Evolutionary conservation across 2,797 vertebrate genomes (phyloP).

Genomic region (Catharus ustulatus): DNA sequence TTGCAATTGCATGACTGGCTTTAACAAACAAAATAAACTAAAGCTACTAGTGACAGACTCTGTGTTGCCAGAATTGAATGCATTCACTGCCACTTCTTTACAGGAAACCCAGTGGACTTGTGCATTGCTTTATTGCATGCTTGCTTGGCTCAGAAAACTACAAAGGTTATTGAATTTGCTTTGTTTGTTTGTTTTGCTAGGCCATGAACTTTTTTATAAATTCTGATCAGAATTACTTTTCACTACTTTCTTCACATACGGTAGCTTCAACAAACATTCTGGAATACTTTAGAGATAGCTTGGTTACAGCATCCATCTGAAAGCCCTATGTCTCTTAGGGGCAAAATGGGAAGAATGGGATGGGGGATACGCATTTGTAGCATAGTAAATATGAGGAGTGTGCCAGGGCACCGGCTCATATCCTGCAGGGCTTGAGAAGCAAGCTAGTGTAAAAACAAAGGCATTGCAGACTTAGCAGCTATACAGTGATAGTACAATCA

Average conservation of each 20-base stretch:
- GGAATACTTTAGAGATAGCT: neutral
- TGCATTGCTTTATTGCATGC: neutral
- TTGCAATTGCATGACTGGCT: neutral
- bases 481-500: no score
- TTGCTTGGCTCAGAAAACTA: neutral
- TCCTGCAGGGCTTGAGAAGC: neutral
- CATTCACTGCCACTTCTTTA: neutral
- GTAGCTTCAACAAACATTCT: neutral
- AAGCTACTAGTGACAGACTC: neutral
- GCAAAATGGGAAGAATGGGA: neutral
- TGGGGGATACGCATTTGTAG: neutral
- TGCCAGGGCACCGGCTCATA: neutral
- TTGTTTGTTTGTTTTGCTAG: neutral
- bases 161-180: neutral
- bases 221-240: neutral
- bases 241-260: accelerated
- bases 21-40: neutral
- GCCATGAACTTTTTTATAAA: neutral
- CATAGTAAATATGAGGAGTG: neutral
- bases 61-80: neutral
- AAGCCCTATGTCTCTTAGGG: neutral
- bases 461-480: neutral
- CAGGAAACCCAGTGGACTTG: neutral
- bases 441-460: neutral
- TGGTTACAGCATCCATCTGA: neutral